Conservation (phyloP, 2,113 vertebrate species). For the Datnioides undecimradiatus region DNA sequence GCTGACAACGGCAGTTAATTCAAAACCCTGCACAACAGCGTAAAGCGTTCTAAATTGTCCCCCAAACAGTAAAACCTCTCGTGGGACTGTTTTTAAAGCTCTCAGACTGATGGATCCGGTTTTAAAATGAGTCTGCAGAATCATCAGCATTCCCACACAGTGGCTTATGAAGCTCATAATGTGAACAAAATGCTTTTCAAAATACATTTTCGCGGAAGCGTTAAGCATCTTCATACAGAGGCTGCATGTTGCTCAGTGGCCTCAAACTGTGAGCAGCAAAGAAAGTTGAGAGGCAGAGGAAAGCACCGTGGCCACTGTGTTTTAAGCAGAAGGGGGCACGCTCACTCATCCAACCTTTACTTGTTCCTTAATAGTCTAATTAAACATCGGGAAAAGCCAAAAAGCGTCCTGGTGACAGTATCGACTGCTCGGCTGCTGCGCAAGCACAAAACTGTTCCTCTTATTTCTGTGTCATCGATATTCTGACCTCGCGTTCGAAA, state of each 20-base stretch:
- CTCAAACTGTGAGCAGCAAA: conserved; percentile 25
- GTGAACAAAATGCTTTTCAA: neutral
- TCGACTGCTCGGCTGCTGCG: conserved; percentile 18
- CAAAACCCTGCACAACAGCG: neutral
- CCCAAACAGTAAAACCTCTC: neutral
- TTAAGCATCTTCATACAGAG: neutral
- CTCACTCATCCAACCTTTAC: conserved; percentile 22
- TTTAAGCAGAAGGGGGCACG: conserved; percentile 29
- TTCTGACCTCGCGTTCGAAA: conserved; percentile 13
- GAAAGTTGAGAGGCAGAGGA: conserved; percentile 23
- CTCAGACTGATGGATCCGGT: neutral
- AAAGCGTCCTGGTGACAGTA: conserved; percentile 23
- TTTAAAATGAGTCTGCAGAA: neutral
- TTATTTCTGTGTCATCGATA: conserved; percentile 6
- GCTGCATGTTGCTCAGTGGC: neutral
- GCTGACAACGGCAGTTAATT: conserved; percentile 30
- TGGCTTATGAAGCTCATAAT: neutral
- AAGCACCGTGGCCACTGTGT: conserved; percentile 42
- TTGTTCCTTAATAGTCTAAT: conserved; percentile 23
- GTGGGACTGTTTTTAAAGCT: neutral
- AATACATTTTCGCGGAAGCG: neutral
- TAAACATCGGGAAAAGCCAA: conserved; percentile 19
- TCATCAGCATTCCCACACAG: neutral
- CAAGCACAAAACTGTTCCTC: conserved; percentile 13
- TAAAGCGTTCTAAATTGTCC: conserved; percentile 23